Base-by-base conservation (phyloP, 2,888 invertebrate species). In the Abrostola triplasia region DNA sequence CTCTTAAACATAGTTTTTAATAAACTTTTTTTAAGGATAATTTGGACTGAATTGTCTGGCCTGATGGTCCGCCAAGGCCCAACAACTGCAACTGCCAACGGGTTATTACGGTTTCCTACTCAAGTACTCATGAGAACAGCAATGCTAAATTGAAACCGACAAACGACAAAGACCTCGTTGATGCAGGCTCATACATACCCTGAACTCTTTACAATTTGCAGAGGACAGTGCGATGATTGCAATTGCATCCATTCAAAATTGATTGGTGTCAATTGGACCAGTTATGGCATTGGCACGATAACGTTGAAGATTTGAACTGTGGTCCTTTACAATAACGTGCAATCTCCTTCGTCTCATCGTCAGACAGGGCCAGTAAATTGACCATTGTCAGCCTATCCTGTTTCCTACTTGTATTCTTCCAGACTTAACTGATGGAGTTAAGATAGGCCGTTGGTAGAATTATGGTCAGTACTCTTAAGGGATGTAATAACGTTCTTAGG, bases 221-320 rank as follows among this genome's bases (percentile, higher is more conserved):
- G 42, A n/a, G 0, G 5, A 24, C 42, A 58, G 71, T 65, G 71
- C 38, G 60, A 69, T 65, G 54, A 73, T 72, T 73, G 55, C 59
- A 61, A 73, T 73, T 69, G 69, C 40, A 11, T 68, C 52, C 56
- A 68, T 72, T 60, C 36, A 52, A 54, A 42, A 60, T 72, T 73
- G 71, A 73, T 72, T 59, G 64, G 44, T 55, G 55, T 58, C 73
- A 72, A 72, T 73, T 73, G 71, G 36, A 40, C 4, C 35, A 58
- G 41, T 49, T 51, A 11, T 8, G 51, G 48, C 54, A 68, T 52
- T 60, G 73, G 64, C 60, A 55, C 69, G 69, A 36, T 73, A 60
- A 38, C 13, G 24, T 1, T 38, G 24, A 40, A 44, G 24, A 47
- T 37, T 60, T 64, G 48, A 59, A 57, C 59, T 60, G 6, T 56